phyloP scores from a whole-genome alignment of 2,113 vertebrate species.

The Dasyprocta punctata region DNA sequence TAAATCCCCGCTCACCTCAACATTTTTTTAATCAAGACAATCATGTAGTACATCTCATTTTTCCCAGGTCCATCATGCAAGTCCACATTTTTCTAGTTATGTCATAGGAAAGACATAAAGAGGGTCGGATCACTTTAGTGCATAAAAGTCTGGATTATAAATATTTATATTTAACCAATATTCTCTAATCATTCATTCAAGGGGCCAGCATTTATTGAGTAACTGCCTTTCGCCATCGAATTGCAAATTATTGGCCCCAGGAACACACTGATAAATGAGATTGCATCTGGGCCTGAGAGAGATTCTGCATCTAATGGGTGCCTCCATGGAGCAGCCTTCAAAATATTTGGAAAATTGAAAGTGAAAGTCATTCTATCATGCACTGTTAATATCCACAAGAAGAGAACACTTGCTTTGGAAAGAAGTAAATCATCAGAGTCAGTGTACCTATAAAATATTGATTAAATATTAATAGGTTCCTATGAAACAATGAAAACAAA shows the following conservation, averaged over 20 bases:
- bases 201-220: slow-evolving; percentile 47
- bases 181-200: slow-evolving; percentile 37
- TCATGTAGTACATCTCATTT: background rate
- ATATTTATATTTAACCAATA: slow-evolving; percentile 55
- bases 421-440: slow-evolving; percentile 45
- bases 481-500: slow-evolving; percentile 36
- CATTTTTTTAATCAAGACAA: background rate
- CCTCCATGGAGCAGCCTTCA: slow-evolving; percentile 48
- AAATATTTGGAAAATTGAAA: slow-evolving; percentile 62
- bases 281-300: background rate
- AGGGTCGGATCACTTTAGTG: background rate
- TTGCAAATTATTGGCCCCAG: background rate
- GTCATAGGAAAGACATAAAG: background rate
- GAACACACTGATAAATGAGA: slow-evolving; percentile 59
- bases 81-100: background rate
- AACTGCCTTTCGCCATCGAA: background rate
- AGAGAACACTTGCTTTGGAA: slow-evolving; percentile 57
- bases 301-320: background rate
- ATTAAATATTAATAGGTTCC: slow-evolving; percentile 57
- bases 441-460: slow-evolving; percentile 21
- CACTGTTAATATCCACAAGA: slow-evolving; percentile 53
- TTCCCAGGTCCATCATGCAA: background rate
- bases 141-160: slow-evolving; percentile 23
- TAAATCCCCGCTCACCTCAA: too few species aligned
- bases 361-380: slow-evolving; percentile 54